phyloP scores from a whole-genome alignment of 2,888 invertebrate species.

The Pseudococcus longispinus region DNA sequence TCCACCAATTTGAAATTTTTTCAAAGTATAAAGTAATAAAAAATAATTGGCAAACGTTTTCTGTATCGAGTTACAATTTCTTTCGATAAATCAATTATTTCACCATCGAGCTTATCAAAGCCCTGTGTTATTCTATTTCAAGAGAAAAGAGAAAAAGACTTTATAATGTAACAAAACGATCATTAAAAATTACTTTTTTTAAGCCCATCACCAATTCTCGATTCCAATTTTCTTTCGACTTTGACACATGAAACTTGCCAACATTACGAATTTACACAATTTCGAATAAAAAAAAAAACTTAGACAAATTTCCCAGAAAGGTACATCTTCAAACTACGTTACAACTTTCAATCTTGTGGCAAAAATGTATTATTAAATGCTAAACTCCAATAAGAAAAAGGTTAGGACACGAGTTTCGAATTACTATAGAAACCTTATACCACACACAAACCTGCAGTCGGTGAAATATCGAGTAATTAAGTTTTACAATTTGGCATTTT shows the following conservation, averaged over 20 bases:
- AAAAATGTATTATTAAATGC: not conserved
- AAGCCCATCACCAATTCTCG: not conserved
- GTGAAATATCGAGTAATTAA: slow-evolving; percentile 8
- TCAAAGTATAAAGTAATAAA: not conserved
- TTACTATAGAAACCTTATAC: not conserved
- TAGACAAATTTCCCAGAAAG: not conserved
- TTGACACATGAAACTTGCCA: not conserved
- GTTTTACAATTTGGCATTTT: not conserved
- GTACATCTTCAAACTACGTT: not conserved
- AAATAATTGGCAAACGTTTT: slow-evolving; percentile 14
- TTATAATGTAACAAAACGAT: not conserved
- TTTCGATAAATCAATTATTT: not conserved
- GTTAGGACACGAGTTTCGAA: not conserved
- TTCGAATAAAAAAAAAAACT: not conserved
- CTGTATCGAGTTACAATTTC: not conserved
- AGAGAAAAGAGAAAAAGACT: not conserved
- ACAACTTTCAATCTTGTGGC: slow-evolving; percentile 5
- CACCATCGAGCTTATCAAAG: not conserved
- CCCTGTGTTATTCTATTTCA: not conserved
- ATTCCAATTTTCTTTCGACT: not conserved
- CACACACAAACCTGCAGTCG: not conserved
- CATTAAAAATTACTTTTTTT: not conserved
- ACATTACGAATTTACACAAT: not conserved
- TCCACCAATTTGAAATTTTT: not conserved
- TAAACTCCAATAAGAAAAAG: not conserved